A percentile compares a stretch with the other conserved stretches of the same genome.
phyloP scores from a whole-genome alignment of 2,797 vertebrate species.

The Siniperca scherzeri region DNA sequence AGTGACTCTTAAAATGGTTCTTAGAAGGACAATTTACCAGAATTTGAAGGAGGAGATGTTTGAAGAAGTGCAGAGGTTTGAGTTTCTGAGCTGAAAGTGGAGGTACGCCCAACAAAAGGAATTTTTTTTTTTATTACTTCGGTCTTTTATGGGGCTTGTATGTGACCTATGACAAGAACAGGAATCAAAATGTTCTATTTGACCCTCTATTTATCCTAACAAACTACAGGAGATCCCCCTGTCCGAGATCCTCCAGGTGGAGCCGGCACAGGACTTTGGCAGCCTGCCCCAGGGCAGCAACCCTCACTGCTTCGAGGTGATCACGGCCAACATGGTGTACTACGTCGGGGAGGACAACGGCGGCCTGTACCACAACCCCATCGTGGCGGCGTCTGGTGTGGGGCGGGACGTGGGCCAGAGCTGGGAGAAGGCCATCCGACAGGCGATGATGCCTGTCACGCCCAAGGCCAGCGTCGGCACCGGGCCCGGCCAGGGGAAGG shows the following conservation, averaged over 20 bases:
- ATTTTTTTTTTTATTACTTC: too few relatives aligned
- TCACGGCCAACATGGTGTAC: conserved; percentile 93
- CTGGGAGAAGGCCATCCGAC: conserved; percentile 95
- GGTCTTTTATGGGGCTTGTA: too few relatives aligned
- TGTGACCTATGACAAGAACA: neutral
- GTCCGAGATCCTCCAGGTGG: conserved; percentile 95
- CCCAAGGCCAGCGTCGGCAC: conserved; percentile 90
- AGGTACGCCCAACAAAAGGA: neutral
- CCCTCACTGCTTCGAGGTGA: conserved; percentile 95
- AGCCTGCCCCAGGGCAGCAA: conserved; percentile 89
- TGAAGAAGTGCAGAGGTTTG: neutral
- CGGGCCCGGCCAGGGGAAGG: conserved; percentile 88
- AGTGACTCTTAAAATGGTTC: neutral
- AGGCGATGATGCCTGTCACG: conserved; percentile 96
- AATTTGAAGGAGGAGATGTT: neutral
- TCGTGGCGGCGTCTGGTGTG: conserved; percentile 88
- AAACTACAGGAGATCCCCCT: conserved; percentile 91
- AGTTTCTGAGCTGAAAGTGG: conserved; percentile 8
- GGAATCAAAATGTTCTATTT: neutral
- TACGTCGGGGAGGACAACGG: conserved; percentile 92
- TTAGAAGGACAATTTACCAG: too few relatives aligned
- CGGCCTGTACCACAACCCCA: conserved; percentile 82
- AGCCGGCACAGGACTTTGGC: conserved; percentile 87
- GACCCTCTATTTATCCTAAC: fast-evolving
- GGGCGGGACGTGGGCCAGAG: conserved; percentile 90